Percentiles rank a stretch among this genome's conserved stretches.
These are phyloP conservation scores for Sciurus niger DNA, from an alignment of 2,113 vertebrate species.

Conservation along the genomic window DNA sequence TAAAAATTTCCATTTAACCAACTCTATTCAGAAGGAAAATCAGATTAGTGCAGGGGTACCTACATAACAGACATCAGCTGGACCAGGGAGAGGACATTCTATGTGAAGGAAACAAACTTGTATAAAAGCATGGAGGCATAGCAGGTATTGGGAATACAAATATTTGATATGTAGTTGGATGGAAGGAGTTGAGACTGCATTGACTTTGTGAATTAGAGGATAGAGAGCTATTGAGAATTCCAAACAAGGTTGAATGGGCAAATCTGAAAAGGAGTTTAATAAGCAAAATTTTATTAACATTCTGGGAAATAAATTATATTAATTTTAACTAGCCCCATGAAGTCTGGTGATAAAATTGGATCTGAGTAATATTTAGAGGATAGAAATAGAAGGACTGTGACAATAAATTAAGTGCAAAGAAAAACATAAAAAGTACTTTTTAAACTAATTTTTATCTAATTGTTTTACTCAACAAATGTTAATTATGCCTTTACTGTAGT, in stretches of 20 bases:
- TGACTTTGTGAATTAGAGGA: background rate
- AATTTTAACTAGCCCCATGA: background rate
- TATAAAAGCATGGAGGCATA: background rate
- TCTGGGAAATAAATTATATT: background rate
- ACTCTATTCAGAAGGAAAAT: background rate
- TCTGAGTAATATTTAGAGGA: background rate
- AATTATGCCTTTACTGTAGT: background rate
- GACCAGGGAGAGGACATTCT: background rate
- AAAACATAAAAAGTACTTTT: background rate
- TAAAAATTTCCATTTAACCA: background rate
- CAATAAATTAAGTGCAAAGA: slow-evolving; percentile 15
- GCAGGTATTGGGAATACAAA: background rate
- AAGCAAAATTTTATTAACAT: background rate
- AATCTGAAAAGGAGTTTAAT: background rate
- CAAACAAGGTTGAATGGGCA: background rate
- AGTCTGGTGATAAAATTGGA: slow-evolving; percentile 7
- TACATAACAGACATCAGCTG: background rate
- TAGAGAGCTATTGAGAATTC: background rate
- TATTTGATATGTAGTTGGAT: background rate
- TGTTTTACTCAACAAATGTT: background rate
- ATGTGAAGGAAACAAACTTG: background rate
- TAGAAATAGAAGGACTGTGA: background rate
- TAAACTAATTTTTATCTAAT: slow-evolving; percentile 17
- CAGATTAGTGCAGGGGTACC: background rate
- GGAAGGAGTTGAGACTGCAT: background rate